Percentiles rank a stretch among this genome's conserved stretches.
Evolutionary conservation across 2,113 vertebrate genomes (phyloP).

Genomic region (Arvicanthis niloticus): DNA sequence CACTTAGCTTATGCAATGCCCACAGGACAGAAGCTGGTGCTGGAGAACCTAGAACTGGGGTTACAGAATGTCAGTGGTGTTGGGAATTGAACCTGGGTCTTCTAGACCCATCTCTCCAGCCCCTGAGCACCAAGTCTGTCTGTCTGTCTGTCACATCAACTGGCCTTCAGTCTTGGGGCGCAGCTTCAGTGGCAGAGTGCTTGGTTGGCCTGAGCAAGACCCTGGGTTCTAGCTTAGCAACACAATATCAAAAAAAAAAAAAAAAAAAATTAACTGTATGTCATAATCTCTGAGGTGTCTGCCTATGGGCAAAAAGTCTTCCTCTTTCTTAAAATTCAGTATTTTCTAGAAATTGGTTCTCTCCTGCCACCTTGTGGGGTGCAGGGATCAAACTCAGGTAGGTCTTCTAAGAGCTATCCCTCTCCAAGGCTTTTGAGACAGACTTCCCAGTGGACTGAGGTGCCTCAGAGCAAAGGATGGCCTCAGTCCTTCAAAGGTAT

Average conservation of each 20-base stretch:
- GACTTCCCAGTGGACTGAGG: neutral
- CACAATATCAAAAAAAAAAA: too few relatives aligned
- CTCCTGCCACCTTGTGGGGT: neutral
- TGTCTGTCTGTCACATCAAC: neutral
- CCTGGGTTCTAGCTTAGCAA: neutral
- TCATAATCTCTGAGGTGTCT: neutral
- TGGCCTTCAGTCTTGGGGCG: neutral
- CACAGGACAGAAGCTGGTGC: neutral
- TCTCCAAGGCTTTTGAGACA: neutral
- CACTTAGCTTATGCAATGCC: neutral
- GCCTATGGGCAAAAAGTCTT: neutral
- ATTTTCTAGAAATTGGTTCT: neutral
- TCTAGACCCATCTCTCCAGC: neutral
- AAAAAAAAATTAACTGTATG: neutral
- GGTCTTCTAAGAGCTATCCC: too few relatives aligned
- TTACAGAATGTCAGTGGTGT: neutral
- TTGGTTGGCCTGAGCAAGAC: too few relatives aligned
- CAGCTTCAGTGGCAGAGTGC: neutral
- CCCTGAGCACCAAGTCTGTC: neutral
- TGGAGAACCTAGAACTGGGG: neutral
- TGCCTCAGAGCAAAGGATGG: neutral
- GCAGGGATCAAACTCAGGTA: neutral
- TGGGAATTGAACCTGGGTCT: neutral
- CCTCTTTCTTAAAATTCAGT: neutral
- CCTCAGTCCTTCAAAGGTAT: neutral